Conservation (phyloP, 2,113 vertebrate species). For the Cryptotis parvus region DNA sequence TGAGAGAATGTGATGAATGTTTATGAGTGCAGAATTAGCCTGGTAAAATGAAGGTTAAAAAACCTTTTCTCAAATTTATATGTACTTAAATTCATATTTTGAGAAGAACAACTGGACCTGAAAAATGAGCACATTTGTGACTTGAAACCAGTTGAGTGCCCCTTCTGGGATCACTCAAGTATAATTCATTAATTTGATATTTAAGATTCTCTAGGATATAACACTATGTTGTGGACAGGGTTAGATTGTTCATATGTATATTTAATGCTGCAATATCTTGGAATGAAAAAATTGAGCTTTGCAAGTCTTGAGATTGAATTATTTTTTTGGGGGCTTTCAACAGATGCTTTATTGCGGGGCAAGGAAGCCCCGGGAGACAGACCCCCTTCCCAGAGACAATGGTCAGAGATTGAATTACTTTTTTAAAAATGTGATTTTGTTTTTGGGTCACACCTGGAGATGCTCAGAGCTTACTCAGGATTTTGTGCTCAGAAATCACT, state of each 20-base stretch:
- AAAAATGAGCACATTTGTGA: not conserved
- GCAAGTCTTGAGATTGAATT: not conserved
- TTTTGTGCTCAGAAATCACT: too few relatives aligned
- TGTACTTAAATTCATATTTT: slow-evolving; percentile 41
- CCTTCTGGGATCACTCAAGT: not conserved
- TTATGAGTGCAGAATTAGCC: not conserved
- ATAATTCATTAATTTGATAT: not conserved
- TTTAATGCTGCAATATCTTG: not conserved
- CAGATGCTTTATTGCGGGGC: too few relatives aligned
- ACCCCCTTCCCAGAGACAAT: too few relatives aligned
- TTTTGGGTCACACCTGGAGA: too few relatives aligned
- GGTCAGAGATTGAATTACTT: too few relatives aligned
- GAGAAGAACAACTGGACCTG: not conserved
- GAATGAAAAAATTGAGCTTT: not conserved
- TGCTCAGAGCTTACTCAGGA: too few relatives aligned
- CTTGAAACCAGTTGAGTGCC: not conserved
- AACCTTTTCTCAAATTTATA: not conserved
- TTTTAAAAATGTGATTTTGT: too few relatives aligned
- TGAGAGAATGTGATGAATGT: not conserved
- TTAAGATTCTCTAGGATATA: slow-evolving; percentile 22
- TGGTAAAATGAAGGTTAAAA: not conserved
- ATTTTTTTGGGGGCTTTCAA: too few relatives aligned
- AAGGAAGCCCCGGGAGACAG: too few relatives aligned
- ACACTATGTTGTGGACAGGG: not conserved
- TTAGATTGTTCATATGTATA: not conserved